Percentiles rank a stretch among this genome's conserved stretches.
These are phyloP conservation scores for Decapterus maruadsi DNA, from an alignment of 2,797 vertebrate genomes.

Conservation along the genomic window DNA sequence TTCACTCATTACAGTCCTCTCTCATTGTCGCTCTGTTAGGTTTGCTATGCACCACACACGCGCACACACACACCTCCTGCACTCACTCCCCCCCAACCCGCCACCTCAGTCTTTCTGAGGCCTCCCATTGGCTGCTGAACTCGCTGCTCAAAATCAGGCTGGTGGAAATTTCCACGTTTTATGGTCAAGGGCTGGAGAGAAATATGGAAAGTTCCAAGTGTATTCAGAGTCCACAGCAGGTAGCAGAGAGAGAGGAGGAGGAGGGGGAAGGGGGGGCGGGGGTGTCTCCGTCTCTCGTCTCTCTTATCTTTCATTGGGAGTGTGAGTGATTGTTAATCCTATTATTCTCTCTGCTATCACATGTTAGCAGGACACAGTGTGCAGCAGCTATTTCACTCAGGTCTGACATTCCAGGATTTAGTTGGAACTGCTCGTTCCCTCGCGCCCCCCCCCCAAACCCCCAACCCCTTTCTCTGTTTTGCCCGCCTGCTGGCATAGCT, in stretches of 20 bases:
- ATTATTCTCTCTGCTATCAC: constrained; percentile 69
- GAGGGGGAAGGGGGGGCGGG: not conserved
- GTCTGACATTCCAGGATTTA: constrained; percentile 76
- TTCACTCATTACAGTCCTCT: not conserved
- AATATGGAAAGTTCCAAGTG: constrained; percentile 63
- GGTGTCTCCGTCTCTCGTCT: constrained; percentile 20
- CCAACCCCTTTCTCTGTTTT: constrained; percentile 3
- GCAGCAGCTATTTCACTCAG: constrained; percentile 71
- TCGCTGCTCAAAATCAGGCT: constrained; percentile 54
- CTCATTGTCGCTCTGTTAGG: not conserved
- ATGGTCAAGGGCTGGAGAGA: constrained; percentile 50
- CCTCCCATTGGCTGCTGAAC: constrained; percentile 51
- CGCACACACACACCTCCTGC: constrained; percentile 4
- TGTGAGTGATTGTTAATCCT: constrained; percentile 66
- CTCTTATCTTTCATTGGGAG: constrained; percentile 33
- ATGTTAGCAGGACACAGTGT: constrained; percentile 61
- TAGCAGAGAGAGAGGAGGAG: constrained; percentile 23
- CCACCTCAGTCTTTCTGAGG: constrained; percentile 26
- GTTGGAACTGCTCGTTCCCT: constrained; percentile 57
- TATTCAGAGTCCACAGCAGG: constrained; percentile 58
- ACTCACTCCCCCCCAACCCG: not conserved
- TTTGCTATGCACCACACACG: constrained; percentile 15
- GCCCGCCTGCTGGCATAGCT: constrained; percentile 38
- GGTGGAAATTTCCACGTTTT: constrained; percentile 74
- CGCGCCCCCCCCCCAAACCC: too few relatives aligned